These are phyloP conservation scores for Lerista edwardsae DNA, from an alignment of 2,797 vertebrate species.

Conservation along the genomic window DNA sequence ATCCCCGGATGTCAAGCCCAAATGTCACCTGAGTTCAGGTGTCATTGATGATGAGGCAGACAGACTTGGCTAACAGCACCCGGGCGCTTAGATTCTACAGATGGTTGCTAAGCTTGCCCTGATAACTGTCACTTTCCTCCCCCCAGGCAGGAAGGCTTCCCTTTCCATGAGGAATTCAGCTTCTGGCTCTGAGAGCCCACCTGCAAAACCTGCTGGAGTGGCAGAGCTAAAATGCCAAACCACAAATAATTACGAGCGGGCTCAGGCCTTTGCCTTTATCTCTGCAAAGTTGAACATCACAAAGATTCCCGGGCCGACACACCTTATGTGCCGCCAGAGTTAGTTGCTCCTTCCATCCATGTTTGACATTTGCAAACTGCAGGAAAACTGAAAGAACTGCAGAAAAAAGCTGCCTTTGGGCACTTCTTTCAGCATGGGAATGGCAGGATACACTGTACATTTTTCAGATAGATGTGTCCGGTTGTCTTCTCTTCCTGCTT, in stretches of 20 bases:
- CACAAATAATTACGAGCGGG: neutral
- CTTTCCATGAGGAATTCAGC: neutral
- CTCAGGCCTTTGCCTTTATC: neutral
- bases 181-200: neutral
- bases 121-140: neutral
- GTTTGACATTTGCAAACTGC: neutral
- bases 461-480: neutral
- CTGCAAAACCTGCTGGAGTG: constrained; percentile 3
- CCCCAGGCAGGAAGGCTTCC: neutral
- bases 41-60: too few species aligned
- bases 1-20: too few species aligned
- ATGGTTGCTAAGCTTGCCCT: neutral
- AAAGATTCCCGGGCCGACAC: neutral
- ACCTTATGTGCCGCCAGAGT: fast-evolving
- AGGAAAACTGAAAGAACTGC: too few species aligned
- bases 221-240: neutral
- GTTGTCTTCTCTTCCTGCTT: neutral
- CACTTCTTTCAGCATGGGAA: too few species aligned
- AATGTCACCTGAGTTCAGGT: too few species aligned
- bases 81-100: neutral
- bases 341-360: neutral
- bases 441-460: too few species aligned
- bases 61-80: fast-evolving
- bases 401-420: too few species aligned
- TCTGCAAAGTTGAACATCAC: neutral